Evolutionary conservation across 2,888 invertebrate genomes (phyloP).

Genomic region (Acleris laterana): DNA sequence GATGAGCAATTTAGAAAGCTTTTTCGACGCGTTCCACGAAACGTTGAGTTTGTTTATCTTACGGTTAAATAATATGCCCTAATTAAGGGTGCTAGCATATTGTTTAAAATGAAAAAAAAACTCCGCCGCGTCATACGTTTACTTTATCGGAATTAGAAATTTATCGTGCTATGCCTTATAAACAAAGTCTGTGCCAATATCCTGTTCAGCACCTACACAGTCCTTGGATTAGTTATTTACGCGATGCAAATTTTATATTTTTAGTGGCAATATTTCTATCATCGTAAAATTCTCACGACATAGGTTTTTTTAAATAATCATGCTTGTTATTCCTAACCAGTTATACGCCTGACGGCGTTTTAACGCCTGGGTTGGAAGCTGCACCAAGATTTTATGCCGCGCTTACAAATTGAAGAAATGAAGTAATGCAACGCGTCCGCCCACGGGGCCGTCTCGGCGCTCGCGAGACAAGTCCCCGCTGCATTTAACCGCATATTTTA

Average conservation of each 20-base stretch:
- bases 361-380: neutral
- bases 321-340: no score
- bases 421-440: constrained; percentile 63
- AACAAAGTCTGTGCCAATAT: constrained; percentile 29
- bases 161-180: constrained; percentile 7
- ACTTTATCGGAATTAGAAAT: neutral
- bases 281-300: neutral
- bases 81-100: constrained; percentile 32
- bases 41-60: constrained; percentile 50
- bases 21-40: constrained; percentile 54
- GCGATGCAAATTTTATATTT: constrained; percentile 1
- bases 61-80: constrained; percentile 32
- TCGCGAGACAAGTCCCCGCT: constrained; percentile 44
- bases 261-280: neutral
- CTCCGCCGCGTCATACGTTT: neutral
- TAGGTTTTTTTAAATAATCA: neutral
- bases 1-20: constrained; percentile 51
- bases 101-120: constrained; percentile 10
- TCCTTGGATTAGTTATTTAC: constrained; percentile 10
- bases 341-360: no score
- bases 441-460: constrained; percentile 53
- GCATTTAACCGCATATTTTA: constrained; percentile 32
- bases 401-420: constrained; percentile 63
- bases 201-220: constrained; percentile 22
- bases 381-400: constrained; percentile 45